A percentile compares a stretch with the other conserved stretches of the same genome.
Conservation (phyloP, 92 coral and sea anemone genomes). For the Palythoa grandiflora region DNA sequence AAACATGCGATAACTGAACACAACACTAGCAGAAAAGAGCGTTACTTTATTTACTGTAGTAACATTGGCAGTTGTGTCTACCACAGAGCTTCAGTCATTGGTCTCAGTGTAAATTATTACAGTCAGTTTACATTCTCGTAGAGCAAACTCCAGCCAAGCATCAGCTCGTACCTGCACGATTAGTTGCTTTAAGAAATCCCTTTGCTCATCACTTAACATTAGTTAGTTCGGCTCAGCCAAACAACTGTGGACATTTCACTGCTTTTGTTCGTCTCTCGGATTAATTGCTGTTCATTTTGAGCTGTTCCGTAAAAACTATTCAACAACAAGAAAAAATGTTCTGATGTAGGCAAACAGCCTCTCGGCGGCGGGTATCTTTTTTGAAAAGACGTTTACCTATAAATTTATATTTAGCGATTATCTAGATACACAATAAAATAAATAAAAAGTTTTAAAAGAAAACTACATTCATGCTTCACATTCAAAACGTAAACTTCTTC, state of each 20-base stretch:
- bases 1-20: neutral
- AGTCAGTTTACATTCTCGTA: neutral
- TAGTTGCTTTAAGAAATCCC: slow-evolving; percentile 4
- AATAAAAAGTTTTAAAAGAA: neutral
- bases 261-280: slow-evolving; percentile 10
- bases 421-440: neutral
- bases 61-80: neutral
- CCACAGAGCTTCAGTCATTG: neutral
- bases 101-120: neutral
- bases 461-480: neutral
- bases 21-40: neutral
- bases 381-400: neutral
- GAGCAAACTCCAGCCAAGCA: slow-evolving; percentile 31
- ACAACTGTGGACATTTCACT: neutral
- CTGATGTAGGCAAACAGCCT: neutral
- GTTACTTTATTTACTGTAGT: slow-evolving; percentile 35
- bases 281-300: neutral
- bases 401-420: neutral
- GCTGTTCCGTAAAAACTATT: neutral
- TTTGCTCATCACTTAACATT: neutral
- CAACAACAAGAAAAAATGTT: neutral
- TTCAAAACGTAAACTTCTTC: neutral
- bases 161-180: slow-evolving; percentile 39
- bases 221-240: slow-evolving; percentile 39
- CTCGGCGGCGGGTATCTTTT: neutral